Evolutionary conservation across 2,113 vertebrate genomes (phyloP), one percentile per base, ranked within the genome.

Genomic region (Pleuronectes platessa): DNA sequence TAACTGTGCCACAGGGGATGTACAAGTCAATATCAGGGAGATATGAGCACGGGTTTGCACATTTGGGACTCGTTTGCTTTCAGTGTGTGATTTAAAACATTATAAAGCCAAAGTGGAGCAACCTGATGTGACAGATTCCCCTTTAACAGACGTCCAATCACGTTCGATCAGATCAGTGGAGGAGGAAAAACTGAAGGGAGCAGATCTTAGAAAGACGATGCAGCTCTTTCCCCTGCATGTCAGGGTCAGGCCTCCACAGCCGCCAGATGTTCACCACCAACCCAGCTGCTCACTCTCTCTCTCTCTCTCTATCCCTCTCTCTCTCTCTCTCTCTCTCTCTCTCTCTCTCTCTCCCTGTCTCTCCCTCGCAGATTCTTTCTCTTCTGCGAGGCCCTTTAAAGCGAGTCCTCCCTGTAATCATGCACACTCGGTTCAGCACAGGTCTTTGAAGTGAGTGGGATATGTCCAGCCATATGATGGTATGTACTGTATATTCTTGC

Each of bases 191-290:
- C 55, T 70, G 73, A 74, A 79, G 71, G 72, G 71, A 80, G 68
- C 81, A 84, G 84, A 77, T 79, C 68, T 75, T 87, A 37, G 84
- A 81, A 85, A 27, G 61, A 60, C 35, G 15, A 40, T 2, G 71
- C 23, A 76, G 70, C 62, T 82, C 71, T 79, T 83, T 78, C 86
- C 83, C 76, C 71, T 53, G 27, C 45, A 72, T 78, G 71, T 79
- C 80, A 86, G 79, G 73, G 65, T 81, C 86, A 88, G 76, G 61
- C 71, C 76, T 83, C 82, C 68, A 81, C 74, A 65, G 68, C 79
- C 71, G 49, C 85, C 89, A 93, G 90, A 93, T 92, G 92, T 92
- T 89, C 77, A 85, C 79, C 83, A 84, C 86, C 86, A 76, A 68
- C 84, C 88, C 91, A 93, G 91, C 92, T 91, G 92, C 86, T 89